These are phyloP conservation scores for Lampris incognitus DNA, from an alignment of 2,113 vertebrate species.

Conservation along the genomic window DNA sequence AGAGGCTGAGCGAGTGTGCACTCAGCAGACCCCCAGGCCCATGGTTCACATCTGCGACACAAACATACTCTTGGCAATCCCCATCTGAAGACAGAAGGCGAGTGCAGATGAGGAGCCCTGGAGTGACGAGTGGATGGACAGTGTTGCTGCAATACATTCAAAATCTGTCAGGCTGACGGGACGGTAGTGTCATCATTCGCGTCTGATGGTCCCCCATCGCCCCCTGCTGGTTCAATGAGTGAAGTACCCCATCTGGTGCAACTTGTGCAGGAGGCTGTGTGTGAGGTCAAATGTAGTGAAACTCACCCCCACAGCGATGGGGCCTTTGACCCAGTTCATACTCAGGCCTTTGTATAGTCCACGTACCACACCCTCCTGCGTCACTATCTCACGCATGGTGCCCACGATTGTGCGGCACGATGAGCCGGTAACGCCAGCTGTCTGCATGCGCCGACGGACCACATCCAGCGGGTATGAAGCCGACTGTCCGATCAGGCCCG, in stretches of 20 bases:
- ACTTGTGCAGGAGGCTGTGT: slow-evolving; percentile 88
- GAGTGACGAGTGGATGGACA: slow-evolving; percentile 16
- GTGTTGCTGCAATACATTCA: neutral
- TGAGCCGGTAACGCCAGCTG: slow-evolving; percentile 90
- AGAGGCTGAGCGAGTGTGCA: neutral
- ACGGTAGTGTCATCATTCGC: slow-evolving; percentile 12
- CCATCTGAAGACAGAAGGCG: slow-evolving; percentile 16
- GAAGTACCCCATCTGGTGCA: slow-evolving; percentile 79
- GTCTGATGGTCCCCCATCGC: neutral
- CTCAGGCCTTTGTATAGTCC: slow-evolving; percentile 98
- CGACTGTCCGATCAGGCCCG: slow-evolving; percentile 93
- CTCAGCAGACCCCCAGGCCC: neutral
- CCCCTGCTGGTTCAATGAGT: slow-evolving; percentile 70
- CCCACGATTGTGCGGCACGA: slow-evolving; percentile 82
- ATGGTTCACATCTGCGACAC: slow-evolving; percentile 9
- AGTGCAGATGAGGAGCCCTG: slow-evolving; percentile 20
- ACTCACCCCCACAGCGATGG: slow-evolving; percentile 94
- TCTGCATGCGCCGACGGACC: slow-evolving; percentile 97
- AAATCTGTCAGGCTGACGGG: neutral
- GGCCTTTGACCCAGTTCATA: slow-evolving; percentile 99
- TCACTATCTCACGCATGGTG: slow-evolving; percentile 87
- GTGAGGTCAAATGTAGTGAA: slow-evolving; percentile 95
- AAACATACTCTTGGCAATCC: neutral
- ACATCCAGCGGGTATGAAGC: slow-evolving; percentile 97
- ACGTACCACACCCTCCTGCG: slow-evolving; percentile 87